Evolutionary conservation across 2,888 invertebrate species (phyloP), one percentile per base, ranked within the genome.

Genomic region (Lottia scabra): DNA sequence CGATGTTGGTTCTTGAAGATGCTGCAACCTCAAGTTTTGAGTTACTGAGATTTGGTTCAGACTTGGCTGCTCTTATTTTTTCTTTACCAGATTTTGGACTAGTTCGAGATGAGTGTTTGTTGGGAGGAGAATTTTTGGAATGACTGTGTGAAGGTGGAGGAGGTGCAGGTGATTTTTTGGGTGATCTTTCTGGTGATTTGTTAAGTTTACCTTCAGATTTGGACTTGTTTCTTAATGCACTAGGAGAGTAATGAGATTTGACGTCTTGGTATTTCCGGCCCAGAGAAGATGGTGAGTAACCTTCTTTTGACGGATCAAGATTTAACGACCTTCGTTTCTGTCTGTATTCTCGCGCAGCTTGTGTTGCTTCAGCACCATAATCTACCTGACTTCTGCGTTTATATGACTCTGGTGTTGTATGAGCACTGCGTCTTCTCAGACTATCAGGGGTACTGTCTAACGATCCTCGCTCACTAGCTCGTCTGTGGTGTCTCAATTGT

Each of bases 291-390:
- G 23, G 48, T 62, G 48, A 56, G 26, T 73, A 69, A 67, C 69
- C 67, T 26, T 70, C 71, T 69, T 72, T 48, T 65, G 65, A 67
- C 72, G 77, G 77, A 63, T 82, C 80, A 46, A 81, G 67, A 70
- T 84, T 83, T 30, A 81, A 71, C 10, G 83, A 85, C 19, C 82
- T 73, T 44, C 83, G 74, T 67, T 84, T 84, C 43, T 80, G 74
- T 72, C 82, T 77, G 72, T 80, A 81, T 65, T 85, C 85, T 65
- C 80, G 75, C 10, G 79, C 80, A 19, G 78, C 77, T 72, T 73
- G 74, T 74, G 70, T 43, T 74, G 71, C 63, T 70, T 67, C 43
- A 63, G 68, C 45, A 8, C 23, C 27, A 19, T 68, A 38, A 43
- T 26, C 26, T 15, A 65, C 46, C 43, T 71, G 30, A 56, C 66